Percentiles rank a stretch among this genome's conserved stretches.
Evolutionary conservation across 1,140 invertebrate genomes (phyloP).

Genomic region (Eupristina koningsbergeri): DNA sequence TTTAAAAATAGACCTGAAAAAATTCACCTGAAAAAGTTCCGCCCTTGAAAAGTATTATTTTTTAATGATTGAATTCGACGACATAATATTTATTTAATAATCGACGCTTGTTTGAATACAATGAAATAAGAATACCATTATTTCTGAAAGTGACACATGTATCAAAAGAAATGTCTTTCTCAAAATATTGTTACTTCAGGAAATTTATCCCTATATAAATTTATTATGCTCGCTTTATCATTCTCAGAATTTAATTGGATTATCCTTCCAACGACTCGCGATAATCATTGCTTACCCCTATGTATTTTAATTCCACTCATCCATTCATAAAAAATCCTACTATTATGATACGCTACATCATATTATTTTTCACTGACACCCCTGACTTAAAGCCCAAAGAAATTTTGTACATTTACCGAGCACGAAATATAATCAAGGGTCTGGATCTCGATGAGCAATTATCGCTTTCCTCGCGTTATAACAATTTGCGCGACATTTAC

Average conservation of each 20-base stretch:
- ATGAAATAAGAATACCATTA: background rate
- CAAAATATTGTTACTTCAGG: background rate
- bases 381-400: no score
- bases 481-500: constrained; percentile 5
- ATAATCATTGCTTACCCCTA: background rate
- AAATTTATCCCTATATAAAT: background rate
- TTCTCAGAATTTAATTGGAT: background rate
- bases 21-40: no score
- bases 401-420: no score
- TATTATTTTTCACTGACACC: no score
- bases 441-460: background rate
- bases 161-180: background rate
- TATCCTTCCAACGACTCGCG: background rate
- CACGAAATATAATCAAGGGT: no score
- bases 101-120: background rate
- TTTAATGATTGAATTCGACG: background rate
- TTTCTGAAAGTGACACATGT: background rate
- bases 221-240: background rate
- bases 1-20: no score
- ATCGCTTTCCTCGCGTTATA: background rate
- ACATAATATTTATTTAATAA: background rate
- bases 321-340: background rate
- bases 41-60: no score
- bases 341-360: no score
- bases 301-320: background rate